Evolutionary conservation across 2,113 vertebrate species (phyloP).

Genomic region (Cyrtonyx montezumae): DNA sequence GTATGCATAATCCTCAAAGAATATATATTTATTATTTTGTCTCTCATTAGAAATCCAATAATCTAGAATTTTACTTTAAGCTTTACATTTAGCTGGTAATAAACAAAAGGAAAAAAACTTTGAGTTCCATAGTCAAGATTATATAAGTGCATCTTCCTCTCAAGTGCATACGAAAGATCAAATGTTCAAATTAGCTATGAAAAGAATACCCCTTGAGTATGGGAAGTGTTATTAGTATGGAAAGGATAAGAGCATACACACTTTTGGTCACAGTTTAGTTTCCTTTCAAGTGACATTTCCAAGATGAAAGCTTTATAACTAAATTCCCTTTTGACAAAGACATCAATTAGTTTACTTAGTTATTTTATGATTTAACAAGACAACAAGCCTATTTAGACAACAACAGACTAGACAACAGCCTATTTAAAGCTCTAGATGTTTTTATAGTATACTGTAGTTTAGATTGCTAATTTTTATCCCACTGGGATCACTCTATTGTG

Average conservation of each 20-base stretch:
- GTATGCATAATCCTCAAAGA: not conserved
- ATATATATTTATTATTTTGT: not conserved
- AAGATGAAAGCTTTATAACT: conserved; percentile 67
- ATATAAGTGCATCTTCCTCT: not conserved
- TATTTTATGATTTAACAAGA: conserved; percentile 70
- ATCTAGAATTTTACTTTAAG: not conserved
- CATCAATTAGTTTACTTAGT: conserved; percentile 55
- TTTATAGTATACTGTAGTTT: conserved; percentile 58
- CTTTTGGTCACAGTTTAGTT: conserved; percentile 50
- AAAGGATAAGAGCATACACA: conserved; percentile 37
- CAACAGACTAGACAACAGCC: too few relatives aligned
- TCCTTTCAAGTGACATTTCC: conserved; percentile 53
- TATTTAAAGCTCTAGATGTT: conserved; percentile 45
- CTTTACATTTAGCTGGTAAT: not conserved
- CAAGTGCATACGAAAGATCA: not conserved
- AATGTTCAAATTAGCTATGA: conserved; percentile 15
- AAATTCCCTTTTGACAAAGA: conserved; percentile 67
- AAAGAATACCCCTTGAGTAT: conserved; percentile 51
- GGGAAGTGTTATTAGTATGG: conserved; percentile 33
- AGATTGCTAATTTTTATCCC: conserved; percentile 43
- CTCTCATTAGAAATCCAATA: not conserved
- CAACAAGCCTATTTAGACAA: too few relatives aligned
- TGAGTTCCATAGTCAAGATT: not conserved
- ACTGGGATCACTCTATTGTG: conserved; percentile 11
- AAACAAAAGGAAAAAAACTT: not conserved